These are phyloP conservation scores for Corvus moneduloides DNA, from an alignment of 2,113 vertebrate genomes.

Conservation along the genomic window DNA sequence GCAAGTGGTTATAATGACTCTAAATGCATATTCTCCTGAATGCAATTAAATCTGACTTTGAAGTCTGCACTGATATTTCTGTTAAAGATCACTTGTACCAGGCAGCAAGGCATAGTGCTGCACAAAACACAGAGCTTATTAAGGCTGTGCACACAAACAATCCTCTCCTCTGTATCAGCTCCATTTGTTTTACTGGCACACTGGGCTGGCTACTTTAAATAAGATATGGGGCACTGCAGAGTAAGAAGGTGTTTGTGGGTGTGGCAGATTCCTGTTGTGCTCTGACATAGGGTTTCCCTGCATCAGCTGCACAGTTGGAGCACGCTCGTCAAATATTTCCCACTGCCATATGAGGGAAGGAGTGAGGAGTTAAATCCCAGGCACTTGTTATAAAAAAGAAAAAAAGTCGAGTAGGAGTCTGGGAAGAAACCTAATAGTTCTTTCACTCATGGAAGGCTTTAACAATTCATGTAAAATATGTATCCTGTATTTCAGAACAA, in stretches of 20 bases:
- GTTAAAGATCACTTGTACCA: not conserved
- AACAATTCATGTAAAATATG: not conserved
- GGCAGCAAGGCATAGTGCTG: not conserved
- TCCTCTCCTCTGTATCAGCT: not conserved
- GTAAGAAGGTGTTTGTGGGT: not conserved
- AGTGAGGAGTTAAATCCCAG: not conserved
- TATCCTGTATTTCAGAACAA: constrained; percentile 13
- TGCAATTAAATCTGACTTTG: not conserved
- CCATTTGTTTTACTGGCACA: constrained; percentile 6
- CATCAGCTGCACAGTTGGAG: not conserved
- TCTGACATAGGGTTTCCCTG: not conserved
- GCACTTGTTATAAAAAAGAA: not conserved
- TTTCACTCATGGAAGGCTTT: not conserved
- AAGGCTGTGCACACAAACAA: not conserved
- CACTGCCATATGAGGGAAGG: not conserved
- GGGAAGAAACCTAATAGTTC: constrained; percentile 20
- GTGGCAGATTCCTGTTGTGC: not conserved
- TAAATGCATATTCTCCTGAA: not conserved
- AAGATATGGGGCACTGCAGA: not conserved
- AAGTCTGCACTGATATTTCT: not conserved
- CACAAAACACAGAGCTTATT: not conserved
- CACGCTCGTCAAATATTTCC: not conserved
- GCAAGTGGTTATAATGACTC: not conserved
- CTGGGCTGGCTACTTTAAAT: not conserved
- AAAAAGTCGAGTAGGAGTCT: not conserved